Evolutionary conservation across 2,888 invertebrate genomes (phyloP).

Genomic region (Drosophila atripex): DNA sequence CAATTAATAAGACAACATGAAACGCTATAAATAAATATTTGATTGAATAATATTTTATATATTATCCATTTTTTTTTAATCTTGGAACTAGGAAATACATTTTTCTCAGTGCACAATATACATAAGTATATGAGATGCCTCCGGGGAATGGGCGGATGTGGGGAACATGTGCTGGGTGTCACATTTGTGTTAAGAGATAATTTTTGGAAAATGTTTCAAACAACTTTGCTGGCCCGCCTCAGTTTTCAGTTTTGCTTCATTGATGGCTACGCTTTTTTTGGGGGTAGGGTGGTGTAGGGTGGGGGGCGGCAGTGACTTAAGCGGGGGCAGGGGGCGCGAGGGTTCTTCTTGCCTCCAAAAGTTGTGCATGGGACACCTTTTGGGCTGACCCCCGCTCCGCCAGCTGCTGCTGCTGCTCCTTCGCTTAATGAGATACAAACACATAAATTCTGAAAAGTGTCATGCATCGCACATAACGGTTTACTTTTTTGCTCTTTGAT

Average conservation of each 20-base stretch:
- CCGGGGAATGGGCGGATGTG: conserved; percentile 9
- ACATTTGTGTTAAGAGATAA: conserved; percentile 78
- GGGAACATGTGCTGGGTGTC: conserved; percentile 63
- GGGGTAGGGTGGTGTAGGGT: not conserved
- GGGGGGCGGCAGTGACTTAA: conserved; percentile 2
- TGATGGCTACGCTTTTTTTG: conserved; percentile 39
- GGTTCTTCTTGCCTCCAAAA: conserved; percentile 40
- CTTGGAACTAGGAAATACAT: not conserved
- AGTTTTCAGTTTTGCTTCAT: conserved; percentile 51
- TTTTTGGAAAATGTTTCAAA: conserved; percentile 72
- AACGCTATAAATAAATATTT: too few relatives aligned
- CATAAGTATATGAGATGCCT: conserved; percentile 25
- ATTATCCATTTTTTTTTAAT: not conserved
- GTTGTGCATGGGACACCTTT: conserved; percentile 62
- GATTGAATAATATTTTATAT: not conserved
- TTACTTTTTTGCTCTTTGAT: conserved; percentile 73
- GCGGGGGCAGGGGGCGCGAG: conserved; percentile 30
- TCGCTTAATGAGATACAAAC: conserved; percentile 83
- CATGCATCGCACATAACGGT: conserved; percentile 80
- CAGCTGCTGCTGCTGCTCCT: conserved; percentile 27
- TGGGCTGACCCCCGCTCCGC: conserved; percentile 38
- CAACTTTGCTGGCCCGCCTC: conserved; percentile 56
- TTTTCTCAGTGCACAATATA: conserved; percentile 8
- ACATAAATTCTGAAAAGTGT: conserved; percentile 83
- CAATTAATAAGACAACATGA: not conserved